phyloP scores from a whole-genome alignment of 2,888 invertebrate genomes.

The Elegia similella region DNA sequence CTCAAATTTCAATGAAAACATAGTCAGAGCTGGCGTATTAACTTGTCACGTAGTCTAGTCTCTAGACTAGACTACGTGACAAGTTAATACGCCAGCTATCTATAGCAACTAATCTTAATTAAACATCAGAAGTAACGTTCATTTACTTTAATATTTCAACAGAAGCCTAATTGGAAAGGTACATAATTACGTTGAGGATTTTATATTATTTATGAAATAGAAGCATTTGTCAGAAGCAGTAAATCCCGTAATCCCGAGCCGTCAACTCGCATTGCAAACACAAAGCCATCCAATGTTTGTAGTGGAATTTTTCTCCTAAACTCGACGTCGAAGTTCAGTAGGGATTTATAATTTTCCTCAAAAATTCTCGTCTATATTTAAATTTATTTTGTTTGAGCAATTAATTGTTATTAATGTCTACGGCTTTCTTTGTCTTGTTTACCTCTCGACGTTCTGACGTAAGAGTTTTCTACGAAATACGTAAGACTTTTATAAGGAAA shows the following conservation, averaged over 20 bases:
- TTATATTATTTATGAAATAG: conserved; percentile 18
- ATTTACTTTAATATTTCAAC: background rate
- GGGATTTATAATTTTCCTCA: conserved; percentile 32
- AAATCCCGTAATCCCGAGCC: conserved; percentile 48
- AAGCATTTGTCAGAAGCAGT: conserved; percentile 36
- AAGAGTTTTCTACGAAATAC: background rate
- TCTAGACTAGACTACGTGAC: too few species aligned
- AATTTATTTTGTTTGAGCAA: conserved; percentile 10
- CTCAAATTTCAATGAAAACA: background rate
- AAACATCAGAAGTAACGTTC: background rate
- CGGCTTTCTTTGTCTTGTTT: background rate
- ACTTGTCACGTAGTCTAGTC: too few species aligned
- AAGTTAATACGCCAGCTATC: too few species aligned
- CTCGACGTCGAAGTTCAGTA: conserved; percentile 28
- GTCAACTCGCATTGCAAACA: conserved; percentile 47
- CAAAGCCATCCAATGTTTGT: conserved; percentile 38
- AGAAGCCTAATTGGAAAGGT: background rate
- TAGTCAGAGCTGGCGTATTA: background rate
- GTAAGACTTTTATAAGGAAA: background rate
- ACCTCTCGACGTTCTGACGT: background rate
- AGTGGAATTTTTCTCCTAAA: conserved; percentile 32
- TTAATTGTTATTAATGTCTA: conserved; percentile 13
- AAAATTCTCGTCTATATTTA: conserved; percentile 6
- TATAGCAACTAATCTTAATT: background rate
- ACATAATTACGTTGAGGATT: conserved; percentile 10